These are phyloP conservation scores for Euwallacea fornicatus DNA, from an alignment of 1,140 invertebrate species.

Conservation along the genomic window DNA sequence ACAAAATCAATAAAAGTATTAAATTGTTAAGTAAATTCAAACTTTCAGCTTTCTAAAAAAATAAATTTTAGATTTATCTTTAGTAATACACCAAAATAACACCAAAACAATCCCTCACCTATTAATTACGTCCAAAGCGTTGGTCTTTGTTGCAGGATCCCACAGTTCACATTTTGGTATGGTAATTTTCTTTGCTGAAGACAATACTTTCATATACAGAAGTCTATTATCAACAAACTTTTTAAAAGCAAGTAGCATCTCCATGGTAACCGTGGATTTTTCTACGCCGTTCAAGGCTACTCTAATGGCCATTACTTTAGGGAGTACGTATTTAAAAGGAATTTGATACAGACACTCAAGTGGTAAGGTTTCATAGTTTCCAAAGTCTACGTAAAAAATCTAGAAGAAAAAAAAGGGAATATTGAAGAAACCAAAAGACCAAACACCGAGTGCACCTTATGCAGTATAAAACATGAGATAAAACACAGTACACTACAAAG, in stretches of 20 bases:
- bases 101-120: background rate
- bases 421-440: background rate
- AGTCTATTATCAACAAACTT: conserved; percentile 63
- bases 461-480: background rate
- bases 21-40: conserved; percentile 1
- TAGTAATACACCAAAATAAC: no score
- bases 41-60: background rate
- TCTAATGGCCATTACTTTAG: conserved; percentile 70
- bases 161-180: conserved; percentile 73
- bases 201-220: conserved; percentile 64
- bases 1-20: background rate
- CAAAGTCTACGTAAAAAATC: conserved; percentile 78
- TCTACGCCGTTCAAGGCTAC: conserved; percentile 70
- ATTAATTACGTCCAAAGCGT: conserved; percentile 49
- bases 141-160: conserved; percentile 55
- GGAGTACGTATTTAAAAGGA: conserved; percentile 67
- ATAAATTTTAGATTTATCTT: no score
- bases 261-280: conserved; percentile 63
- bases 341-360: conserved; percentile 72
- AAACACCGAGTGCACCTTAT: background rate
- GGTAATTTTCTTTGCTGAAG: conserved; percentile 66
- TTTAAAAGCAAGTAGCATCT: conserved; percentile 71
- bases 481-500: no score
- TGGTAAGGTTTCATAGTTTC: conserved; percentile 69
- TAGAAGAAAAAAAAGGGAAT: conserved; percentile 54